A percentile compares a stretch with the other conserved stretches of the same genome.
Evolutionary conservation across 2,797 vertebrate species (phyloP).

Genomic region (Cyclopterus lumpus): DNA sequence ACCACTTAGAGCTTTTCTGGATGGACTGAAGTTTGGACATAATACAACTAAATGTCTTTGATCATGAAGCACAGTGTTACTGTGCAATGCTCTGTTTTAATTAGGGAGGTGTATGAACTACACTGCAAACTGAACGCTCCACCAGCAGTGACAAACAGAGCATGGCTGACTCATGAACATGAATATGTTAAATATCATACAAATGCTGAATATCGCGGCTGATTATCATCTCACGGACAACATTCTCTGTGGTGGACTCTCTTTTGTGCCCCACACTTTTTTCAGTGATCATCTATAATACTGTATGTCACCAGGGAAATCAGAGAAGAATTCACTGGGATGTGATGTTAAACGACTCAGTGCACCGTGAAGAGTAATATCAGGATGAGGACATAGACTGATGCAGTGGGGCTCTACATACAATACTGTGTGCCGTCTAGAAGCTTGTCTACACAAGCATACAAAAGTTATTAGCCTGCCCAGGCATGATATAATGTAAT

Average conservation of each 20-base stretch:
- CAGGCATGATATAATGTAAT: slow-evolving; percentile 16
- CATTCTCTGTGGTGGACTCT: not conserved
- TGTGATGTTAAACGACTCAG: slow-evolving; percentile 41
- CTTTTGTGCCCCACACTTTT: slow-evolving; percentile 16
- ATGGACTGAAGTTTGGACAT: not conserved
- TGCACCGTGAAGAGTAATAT: slow-evolving; percentile 22
- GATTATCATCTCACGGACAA: slow-evolving; percentile 1
- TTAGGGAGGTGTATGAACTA: not conserved
- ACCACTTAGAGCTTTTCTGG: not conserved
- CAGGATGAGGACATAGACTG: slow-evolving; percentile 10
- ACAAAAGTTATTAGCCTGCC: not conserved
- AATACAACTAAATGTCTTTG: not conserved
- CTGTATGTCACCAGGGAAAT: slow-evolving; percentile 32
- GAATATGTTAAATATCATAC: not conserved
- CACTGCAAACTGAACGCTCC: not conserved
- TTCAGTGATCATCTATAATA: slow-evolving; percentile 33
- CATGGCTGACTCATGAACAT: not conserved
- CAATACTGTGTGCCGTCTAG: not conserved
- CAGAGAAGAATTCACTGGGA: slow-evolving; percentile 20
- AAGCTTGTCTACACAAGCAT: not conserved
- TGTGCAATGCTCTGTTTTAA: not conserved
- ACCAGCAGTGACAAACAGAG: not conserved
- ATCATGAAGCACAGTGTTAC: not conserved
- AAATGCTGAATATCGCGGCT: not conserved
- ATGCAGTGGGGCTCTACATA: slow-evolving; percentile 23